Evolutionary conservation across 2,888 invertebrate species (phyloP).

Genomic region (Rugalucina vietnamica): DNA sequence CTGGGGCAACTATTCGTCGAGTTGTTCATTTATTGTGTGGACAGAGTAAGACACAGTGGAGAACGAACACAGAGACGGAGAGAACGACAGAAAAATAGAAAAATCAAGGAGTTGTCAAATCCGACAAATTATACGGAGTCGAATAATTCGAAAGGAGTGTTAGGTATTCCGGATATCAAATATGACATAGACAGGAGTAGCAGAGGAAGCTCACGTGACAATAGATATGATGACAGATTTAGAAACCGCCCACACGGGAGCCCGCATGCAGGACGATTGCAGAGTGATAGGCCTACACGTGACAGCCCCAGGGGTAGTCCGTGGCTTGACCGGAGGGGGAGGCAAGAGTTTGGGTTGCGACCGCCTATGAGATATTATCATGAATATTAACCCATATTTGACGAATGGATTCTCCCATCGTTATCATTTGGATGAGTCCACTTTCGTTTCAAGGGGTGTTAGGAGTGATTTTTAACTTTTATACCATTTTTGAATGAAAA

Average conservation of each 20-base stretch:
- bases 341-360: neutral
- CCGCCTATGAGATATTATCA: neutral
- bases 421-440: no score
- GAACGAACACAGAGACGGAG: neutral
- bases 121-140: neutral
- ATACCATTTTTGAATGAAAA: no score
- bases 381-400: no score
- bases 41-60: constrained; percentile 5
- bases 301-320: neutral
- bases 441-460: no score
- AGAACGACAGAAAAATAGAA: neutral
- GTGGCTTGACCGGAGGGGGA: neutral
- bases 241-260: neutral
- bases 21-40: constrained; percentile 48
- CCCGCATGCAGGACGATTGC: neutral
- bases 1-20: constrained; percentile 66
- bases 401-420: no score
- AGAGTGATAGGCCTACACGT: neutral
- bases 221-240: neutral
- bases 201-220: no score
- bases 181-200: neutral
- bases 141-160: neutral
- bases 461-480: no score
- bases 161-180: neutral
- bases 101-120: neutral